Conservation (phyloP, 2,113 vertebrate species). For the Piprites chloris region DNA sequence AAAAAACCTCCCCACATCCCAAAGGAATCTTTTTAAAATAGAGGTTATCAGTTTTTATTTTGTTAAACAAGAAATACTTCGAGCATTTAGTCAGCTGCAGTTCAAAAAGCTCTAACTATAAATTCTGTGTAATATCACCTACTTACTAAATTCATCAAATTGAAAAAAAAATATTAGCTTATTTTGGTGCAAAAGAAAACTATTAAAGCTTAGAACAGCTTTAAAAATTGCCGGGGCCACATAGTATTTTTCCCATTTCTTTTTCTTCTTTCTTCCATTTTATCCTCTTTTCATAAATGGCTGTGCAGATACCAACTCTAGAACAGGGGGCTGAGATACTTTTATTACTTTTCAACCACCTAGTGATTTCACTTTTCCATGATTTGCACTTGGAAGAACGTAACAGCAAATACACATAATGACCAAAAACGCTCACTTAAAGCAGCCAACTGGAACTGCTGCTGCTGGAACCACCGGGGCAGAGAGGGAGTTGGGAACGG, state of each 20-base stretch:
- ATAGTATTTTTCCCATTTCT: background rate
- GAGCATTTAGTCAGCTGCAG: background rate
- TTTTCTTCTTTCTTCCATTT: background rate
- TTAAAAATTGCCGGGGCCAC: background rate
- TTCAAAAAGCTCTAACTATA: background rate
- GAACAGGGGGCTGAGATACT: background rate
- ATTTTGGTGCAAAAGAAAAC: background rate
- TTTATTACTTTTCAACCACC: background rate
- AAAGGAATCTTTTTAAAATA: background rate
- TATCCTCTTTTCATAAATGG: background rate
- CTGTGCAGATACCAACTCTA: background rate
- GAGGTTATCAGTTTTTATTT: background rate
- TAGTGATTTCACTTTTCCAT: slow-evolving; percentile 11
- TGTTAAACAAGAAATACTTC: background rate
- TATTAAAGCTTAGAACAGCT: background rate
- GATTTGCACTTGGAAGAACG: slow-evolving; percentile 12
- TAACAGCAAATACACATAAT: background rate
- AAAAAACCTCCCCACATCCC: background rate
- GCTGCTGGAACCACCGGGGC: background rate
- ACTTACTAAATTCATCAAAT: background rate
- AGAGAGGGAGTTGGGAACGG: background rate
- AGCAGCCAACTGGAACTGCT: background rate
- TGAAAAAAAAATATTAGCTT: background rate
- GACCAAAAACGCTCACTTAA: slow-evolving; percentile 10
- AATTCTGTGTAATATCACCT: background rate